Evolutionary conservation across 2,797 vertebrate species (phyloP), one percentile per base, ranked within the genome.

Genomic region (Paramormyrops hopkinsi): DNA sequence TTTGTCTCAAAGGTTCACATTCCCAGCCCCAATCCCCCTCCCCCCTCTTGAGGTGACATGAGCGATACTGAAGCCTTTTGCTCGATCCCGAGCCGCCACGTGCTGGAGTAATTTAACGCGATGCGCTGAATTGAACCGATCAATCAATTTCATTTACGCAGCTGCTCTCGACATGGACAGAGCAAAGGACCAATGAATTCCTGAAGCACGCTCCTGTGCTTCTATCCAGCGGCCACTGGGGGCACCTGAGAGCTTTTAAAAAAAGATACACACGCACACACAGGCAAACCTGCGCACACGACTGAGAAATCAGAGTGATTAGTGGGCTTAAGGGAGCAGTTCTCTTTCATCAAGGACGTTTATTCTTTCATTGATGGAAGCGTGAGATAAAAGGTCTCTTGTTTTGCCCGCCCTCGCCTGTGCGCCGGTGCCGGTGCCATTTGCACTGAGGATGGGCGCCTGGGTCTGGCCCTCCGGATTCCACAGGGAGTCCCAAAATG

Each of bases 121-220:
- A 94, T 93, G 93, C 90, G 91, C 88, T 89, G 88, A 89, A 90
- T 92, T 91, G 89, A 93, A 93, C 93, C 93, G 93, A 93, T 94
- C 93, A 93, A 86, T 92, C 90, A 91, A 85, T 91, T 89, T 73
- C 44, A 86, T 51, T 90, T 92, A 93, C 91, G 91, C 91, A 92
- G 90, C 89, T 89, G 92, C 91, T 93, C 92, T 92, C 89, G 91
- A 90, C 51, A 59, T 33, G 22, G n/a, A 62, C 33, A 46, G 12
- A 56, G 29, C 17, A 87, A 87, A 87, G 17, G 54, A n/a, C 33
- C 8, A 5, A 11, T 59, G 53, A 33, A 62, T 59, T 87, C 54
- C 54, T 59, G 54, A 37, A n/a, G 14, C 46, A 84, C 8, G 7
- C 5, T 50, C 22, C 44, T 8, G n/a, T 48, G 41, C 82, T n/a